phyloP scores from a whole-genome alignment of 2,113 vertebrate species.

The Bolborhynchus lineola region DNA sequence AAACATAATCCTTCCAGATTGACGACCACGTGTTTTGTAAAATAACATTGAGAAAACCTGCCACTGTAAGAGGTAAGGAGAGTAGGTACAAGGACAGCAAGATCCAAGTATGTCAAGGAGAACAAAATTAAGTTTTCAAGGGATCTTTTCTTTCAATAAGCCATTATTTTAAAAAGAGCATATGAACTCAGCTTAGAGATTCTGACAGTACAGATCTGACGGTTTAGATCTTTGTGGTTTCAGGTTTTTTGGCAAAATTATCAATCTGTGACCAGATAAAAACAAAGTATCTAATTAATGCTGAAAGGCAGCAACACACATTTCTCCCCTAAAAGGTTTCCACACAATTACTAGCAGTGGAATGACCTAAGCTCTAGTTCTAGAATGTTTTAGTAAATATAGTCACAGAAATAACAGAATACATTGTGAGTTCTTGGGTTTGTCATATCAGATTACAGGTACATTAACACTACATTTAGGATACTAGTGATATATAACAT shows the following conservation, averaged over 20 bases:
- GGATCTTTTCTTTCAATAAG: not conserved
- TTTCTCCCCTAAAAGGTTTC: not conserved
- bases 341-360: not conserved
- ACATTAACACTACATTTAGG: not conserved
- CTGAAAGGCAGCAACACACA: not conserved
- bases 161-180: not conserved
- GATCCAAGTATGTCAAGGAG: slow-evolving; percentile 7
- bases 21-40: accelerated
- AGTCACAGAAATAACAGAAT: not conserved
- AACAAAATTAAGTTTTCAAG: not conserved
- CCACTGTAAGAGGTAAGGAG: not conserved
- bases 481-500: not conserved
- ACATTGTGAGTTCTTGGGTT: accelerated
- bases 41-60: not conserved
- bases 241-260: not conserved
- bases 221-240: not conserved
- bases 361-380: not conserved
- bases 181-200: not conserved
- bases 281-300: not conserved
- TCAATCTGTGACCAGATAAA: not conserved
- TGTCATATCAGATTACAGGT: not conserved
- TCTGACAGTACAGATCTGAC: not conserved
- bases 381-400: not conserved
- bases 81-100: not conserved
- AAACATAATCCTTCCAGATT: not conserved